A percentile compares a stretch with the other conserved stretches of the same genome.
Evolutionary conservation across 2,113 vertebrate species (phyloP).

Genomic region (Stercorarius parasiticus): DNA sequence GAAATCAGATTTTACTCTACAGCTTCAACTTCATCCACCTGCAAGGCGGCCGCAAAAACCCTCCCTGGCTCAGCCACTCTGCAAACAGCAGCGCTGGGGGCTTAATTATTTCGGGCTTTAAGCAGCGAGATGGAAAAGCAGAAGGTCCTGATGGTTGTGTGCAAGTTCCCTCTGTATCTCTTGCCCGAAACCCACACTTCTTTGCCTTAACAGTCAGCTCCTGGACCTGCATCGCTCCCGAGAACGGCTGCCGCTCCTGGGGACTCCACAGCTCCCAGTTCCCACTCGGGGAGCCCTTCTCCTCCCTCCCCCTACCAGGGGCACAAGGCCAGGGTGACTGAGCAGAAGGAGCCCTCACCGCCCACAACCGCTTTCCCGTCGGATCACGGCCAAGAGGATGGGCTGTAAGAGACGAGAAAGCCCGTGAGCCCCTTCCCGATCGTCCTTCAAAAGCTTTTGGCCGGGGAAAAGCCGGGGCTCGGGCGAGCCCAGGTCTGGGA

Average conservation of each 20-base stretch:
- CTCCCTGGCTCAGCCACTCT: background rate
- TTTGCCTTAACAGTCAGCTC: fast-evolving
- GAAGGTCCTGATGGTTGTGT: fast-evolving
- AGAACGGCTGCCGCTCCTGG: background rate
- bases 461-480: fast-evolving
- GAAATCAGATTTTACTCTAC: fast-evolving
- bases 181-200: fast-evolving
- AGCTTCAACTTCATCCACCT: fast-evolving
- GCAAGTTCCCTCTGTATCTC: fast-evolving
- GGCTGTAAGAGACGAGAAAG: fast-evolving
- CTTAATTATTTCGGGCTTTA: no score
- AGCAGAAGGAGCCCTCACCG: fast-evolving
- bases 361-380: fast-evolving
- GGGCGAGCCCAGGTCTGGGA: background rate
- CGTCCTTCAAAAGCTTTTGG: background rate
- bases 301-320: background rate
- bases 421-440: background rate
- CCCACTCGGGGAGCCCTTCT: background rate
- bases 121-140: background rate
- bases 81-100: fast-evolving
- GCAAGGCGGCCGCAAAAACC: background rate
- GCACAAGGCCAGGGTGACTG: fast-evolving
- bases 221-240: fast-evolving
- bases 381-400: fast-evolving
- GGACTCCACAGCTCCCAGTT: background rate